These are phyloP conservation scores for Scaptomyza cyrtandrae DNA, from an alignment of 2,888 invertebrate genomes.

Conservation along the genomic window DNA sequence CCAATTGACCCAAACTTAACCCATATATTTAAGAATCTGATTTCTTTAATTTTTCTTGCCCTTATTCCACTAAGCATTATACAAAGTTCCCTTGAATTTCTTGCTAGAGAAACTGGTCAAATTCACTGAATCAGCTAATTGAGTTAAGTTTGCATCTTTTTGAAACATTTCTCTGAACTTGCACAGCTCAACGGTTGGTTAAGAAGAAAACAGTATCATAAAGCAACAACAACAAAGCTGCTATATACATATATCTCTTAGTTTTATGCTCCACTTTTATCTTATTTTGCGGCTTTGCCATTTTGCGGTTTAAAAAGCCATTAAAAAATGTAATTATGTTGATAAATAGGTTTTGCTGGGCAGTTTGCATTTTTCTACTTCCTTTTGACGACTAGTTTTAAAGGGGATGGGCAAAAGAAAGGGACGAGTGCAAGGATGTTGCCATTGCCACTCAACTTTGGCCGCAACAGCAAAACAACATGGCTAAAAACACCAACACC, in stretches of 20 bases:
- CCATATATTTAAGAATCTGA: no score
- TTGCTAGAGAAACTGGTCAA: background rate
- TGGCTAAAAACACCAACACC: constrained; percentile 32
- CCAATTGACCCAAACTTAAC: no score
- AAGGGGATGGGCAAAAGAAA: background rate
- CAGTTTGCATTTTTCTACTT: constrained; percentile 61
- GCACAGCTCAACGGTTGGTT: background rate
- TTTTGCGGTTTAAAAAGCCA: constrained; percentile 82
- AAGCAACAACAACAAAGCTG: constrained; percentile 2
- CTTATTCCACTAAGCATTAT: no score
- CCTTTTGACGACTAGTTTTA: background rate
- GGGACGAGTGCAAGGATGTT: constrained; percentile 35
- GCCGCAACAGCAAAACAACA: constrained; percentile 61
- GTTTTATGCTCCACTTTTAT: constrained; percentile 55
- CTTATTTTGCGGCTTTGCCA: constrained; percentile 60
- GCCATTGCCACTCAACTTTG: constrained; percentile 65
- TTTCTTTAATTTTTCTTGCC: no score
- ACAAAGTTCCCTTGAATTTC: background rate
- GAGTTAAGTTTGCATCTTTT: constrained; percentile 22
- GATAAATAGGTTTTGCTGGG: constrained; percentile 79
- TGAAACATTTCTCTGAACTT: constrained; percentile 10
- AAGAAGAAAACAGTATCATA: background rate
- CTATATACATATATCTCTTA: constrained; percentile 16
- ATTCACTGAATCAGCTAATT: constrained; percentile 40
- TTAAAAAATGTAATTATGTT: constrained; percentile 83